Evolutionary conservation across 2,888 invertebrate species (phyloP).

Genomic region (Chironomus tentans): DNA sequence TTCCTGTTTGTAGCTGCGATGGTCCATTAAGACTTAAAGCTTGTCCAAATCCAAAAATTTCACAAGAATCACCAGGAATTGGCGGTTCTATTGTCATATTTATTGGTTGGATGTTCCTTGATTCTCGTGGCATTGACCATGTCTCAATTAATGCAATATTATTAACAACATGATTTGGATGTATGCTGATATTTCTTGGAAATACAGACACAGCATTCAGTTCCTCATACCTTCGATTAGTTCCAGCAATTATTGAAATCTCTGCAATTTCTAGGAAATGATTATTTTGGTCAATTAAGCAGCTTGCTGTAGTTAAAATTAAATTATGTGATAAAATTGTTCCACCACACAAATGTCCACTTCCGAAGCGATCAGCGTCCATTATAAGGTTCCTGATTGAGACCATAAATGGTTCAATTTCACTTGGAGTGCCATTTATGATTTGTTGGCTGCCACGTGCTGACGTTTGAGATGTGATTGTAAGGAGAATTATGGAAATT

Average conservation of each 20-base stretch:
- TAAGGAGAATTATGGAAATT: no score
- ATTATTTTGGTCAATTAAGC: not conserved
- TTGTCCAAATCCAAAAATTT: not conserved
- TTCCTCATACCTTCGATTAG: not conserved
- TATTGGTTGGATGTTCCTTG: not conserved
- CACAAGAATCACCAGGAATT: not conserved
- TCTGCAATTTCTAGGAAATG: not conserved
- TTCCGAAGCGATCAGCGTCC: not conserved
- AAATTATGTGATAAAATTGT: not conserved
- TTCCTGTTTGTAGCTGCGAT: not conserved
- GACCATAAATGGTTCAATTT: not conserved
- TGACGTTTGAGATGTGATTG: no score
- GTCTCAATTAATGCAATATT: not conserved
- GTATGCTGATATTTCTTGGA: not conserved
- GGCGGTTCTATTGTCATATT: not conserved
- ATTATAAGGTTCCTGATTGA: not conserved
- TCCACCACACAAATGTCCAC: not conserved
- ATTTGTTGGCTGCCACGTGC: not conserved
- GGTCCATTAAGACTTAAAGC: not conserved
- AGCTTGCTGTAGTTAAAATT: not conserved
- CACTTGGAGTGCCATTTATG: not conserved
- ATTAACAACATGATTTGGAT: not conserved
- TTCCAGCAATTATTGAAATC: not conserved
- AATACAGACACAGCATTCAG: not conserved
- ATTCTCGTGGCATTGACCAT: not conserved